Percentiles rank a stretch among this genome's conserved stretches.
Conservation (phyloP, 2,888 invertebrate species). For the Elegia similella region DNA sequence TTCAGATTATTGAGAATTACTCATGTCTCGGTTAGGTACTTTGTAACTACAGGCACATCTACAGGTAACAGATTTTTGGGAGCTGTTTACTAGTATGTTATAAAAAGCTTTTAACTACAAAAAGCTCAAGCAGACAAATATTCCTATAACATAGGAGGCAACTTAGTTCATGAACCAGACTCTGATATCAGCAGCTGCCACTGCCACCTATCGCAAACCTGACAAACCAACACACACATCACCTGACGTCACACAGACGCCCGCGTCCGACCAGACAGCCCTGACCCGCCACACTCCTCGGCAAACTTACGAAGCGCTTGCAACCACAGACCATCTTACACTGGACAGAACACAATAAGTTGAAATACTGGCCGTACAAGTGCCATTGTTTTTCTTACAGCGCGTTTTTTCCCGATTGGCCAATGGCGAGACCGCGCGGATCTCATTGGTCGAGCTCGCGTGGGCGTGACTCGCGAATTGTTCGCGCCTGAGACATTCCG, state of each 20-base stretch:
- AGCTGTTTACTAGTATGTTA: too few species aligned
- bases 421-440: conserved; percentile 51
- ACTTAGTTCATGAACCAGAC: not conserved
- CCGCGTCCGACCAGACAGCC: not conserved
- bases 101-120: not conserved
- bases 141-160: not conserved
- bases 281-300: not conserved
- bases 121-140: not conserved
- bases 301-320: not conserved
- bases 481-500: conserved; percentile 48
- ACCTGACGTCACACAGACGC: conserved; percentile 34
- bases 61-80: too few species aligned
- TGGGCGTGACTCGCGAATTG: conserved; percentile 51
- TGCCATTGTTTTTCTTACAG: conserved; percentile 72
- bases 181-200: not conserved
- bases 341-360: conserved; percentile 44
- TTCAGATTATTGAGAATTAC: too few species aligned
- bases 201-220: conserved; percentile 39
- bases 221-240: conserved; percentile 36
- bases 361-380: conserved; percentile 50
- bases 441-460: conserved; percentile 54
- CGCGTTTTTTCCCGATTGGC: conserved; percentile 55
- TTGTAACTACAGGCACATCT: too few species aligned
- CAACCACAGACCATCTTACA: conserved; percentile 32
- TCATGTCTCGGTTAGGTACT: too few species aligned